Evolutionary conservation across 1,140 invertebrate species (phyloP), one percentile per base, ranked within the genome.

Genomic region (Micrasema minimum): DNA sequence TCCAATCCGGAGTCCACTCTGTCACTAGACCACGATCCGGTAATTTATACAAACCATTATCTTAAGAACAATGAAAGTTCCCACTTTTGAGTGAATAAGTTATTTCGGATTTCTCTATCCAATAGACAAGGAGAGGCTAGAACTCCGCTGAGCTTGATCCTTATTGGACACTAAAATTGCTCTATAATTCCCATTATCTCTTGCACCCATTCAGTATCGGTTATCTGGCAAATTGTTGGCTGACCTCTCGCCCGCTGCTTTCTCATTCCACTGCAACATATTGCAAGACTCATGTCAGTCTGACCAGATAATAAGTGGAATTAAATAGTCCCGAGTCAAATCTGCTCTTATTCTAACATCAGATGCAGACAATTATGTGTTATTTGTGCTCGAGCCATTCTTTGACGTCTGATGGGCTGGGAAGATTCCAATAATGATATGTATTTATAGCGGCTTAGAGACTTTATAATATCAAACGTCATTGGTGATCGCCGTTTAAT

Each of bases 101-200:
- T n/a, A n/a, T n/a, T n/a, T n/a, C n/a, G n/a, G n/a, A n/a, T n/a
- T n/a, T n/a, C n/a, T n/a, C n/a, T n/a, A n/a, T n/a, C n/a, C n/a
- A n/a, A n/a, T n/a, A n/a, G n/a, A n/a, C n/a, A n/a, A n/a, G 18
- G 53, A 57, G 18, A 37, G 35, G 37, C 37, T 46, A 59, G 53
- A n/a, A 16, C n/a, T 7, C 38, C 41, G 20, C 35, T 23, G 50
- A 55, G 67, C 45, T 16, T 18, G 67, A 69, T 50, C 55, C 23
- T 51, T 61, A 69, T 61, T 50, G 67, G 67, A 69, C 67, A 43
- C 61, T 59, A 22, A 69, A 61, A 69, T 69, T 69, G 31, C 67
- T 69, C 53, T 69, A 69, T 69, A 69, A 69, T 69, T 69, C 61
- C 16, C 67, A 59, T 69, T 69, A 61, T 61, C 67, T 61, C 11